These are phyloP conservation scores for Hemicrepidius hirtus DNA, from an alignment of 2,888 invertebrate species.

Conservation along the genomic window DNA sequence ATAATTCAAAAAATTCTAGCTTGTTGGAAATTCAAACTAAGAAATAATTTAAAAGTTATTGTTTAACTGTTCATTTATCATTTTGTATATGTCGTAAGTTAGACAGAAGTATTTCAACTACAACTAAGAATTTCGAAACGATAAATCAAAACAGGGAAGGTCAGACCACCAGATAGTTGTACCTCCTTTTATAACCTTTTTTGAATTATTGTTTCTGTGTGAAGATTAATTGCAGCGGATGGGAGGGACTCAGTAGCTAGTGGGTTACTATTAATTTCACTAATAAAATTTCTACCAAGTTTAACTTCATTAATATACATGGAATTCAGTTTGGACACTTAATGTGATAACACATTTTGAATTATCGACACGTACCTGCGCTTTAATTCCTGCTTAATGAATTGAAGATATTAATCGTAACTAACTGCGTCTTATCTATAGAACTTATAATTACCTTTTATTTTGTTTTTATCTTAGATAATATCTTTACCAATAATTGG, in stretches of 20 bases:
- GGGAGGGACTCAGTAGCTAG: constrained; percentile 15
- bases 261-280: constrained; percentile 24
- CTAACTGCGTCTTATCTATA: too few relatives aligned
- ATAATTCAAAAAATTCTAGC: neutral
- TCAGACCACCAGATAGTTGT: constrained; percentile 42
- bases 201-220: constrained; percentile 44
- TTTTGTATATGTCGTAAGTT: constrained; percentile 19
- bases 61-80: constrained; percentile 35
- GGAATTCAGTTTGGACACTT: neutral
- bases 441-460: too few relatives aligned
- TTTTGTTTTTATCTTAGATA: too few relatives aligned
- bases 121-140: constrained; percentile 38
- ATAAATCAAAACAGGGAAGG: constrained; percentile 47
- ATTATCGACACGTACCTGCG: too few relatives aligned
- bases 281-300: constrained; percentile 3
- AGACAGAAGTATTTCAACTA: constrained; percentile 39
- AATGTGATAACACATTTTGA: neutral
- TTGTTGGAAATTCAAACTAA: neutral
- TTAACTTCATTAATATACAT: constrained; percentile 11
- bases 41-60: constrained; percentile 6
- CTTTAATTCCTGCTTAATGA: too few relatives aligned
- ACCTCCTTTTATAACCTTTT: constrained; percentile 41
- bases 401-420: too few relatives aligned
- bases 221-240: constrained; percentile 41
- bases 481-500: too few relatives aligned